These are phyloP conservation scores for Athalia rosae DNA, from an alignment of 2,888 invertebrate genomes.

Conservation along the genomic window DNA sequence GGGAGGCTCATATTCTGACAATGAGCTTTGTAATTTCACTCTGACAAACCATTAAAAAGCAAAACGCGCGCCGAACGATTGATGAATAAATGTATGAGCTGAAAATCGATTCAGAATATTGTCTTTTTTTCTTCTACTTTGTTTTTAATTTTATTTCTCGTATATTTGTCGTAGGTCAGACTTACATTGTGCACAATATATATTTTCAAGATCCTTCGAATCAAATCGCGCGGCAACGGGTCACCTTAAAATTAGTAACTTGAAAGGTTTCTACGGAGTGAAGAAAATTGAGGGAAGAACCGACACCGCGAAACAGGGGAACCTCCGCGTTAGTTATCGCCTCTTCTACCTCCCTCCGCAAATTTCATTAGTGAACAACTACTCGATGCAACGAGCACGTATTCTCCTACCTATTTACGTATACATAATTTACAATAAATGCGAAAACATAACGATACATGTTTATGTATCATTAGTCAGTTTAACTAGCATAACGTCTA, in stretches of 20 bases:
- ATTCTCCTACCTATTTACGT: too few species aligned
- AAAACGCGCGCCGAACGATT: background rate
- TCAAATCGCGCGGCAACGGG: too few species aligned
- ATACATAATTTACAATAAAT: too few species aligned
- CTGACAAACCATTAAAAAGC: background rate
- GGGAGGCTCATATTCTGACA: background rate
- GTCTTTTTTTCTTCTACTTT: too few species aligned
- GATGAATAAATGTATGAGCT: slow-evolving; percentile 2
- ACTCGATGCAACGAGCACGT: background rate
- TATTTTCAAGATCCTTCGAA: too few species aligned
- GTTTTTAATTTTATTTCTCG: too few species aligned
- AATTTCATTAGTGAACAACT: slow-evolving; percentile 36
- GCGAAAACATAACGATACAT: background rate
- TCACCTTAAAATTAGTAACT: background rate
- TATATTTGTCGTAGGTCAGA: too few species aligned
- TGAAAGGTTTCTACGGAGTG: slow-evolving; percentile 6
- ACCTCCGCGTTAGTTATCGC: background rate
- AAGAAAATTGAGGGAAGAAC: background rate
- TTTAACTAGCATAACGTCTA: slow-evolving; percentile 37
- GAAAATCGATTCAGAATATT: too few species aligned
- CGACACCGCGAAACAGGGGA: too few species aligned
- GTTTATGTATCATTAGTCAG: slow-evolving; percentile 32
- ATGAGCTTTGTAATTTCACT: background rate
- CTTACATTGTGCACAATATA: too few species aligned
- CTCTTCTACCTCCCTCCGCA: background rate